phyloP scores from a whole-genome alignment of 2,888 invertebrate species.

The Agrochola lota region DNA sequence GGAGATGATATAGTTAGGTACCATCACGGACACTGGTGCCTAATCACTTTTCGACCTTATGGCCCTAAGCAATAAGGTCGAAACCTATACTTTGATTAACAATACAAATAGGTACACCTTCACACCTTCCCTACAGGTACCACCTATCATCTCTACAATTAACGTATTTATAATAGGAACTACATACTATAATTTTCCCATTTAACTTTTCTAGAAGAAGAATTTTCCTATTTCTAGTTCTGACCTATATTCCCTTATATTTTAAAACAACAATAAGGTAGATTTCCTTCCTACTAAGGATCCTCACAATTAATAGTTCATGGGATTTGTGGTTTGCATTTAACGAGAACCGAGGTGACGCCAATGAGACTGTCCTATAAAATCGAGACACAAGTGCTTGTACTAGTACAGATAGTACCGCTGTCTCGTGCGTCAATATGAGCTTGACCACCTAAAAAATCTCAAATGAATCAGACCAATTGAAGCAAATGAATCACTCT shows the following conservation, averaged over 20 bases:
- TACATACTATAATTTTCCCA: neutral
- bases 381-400: constrained; percentile 30
- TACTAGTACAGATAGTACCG: constrained; percentile 37
- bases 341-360: constrained; percentile 58
- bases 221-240: constrained; percentile 4
- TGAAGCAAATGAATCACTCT: constrained; percentile 70
- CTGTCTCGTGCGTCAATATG: constrained; percentile 76
- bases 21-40: no score
- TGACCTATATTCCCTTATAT: constrained; percentile 31
- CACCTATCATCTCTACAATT: neutral
- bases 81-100: no score
- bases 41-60: no score
- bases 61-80: no score
- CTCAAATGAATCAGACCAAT: constrained; percentile 75
- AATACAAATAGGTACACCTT: neutral
- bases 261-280: constrained; percentile 6
- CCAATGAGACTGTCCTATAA: constrained; percentile 33
- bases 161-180: neutral
- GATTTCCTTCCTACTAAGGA: constrained; percentile 31
- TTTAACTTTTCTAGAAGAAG: neutral
- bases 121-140: no score
- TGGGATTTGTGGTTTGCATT: constrained; percentile 61
- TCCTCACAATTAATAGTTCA: constrained; percentile 34
- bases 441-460: constrained; percentile 65
- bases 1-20: neutral